These are phyloP conservation scores for Latrodectus elegans DNA, from an alignment of 2,888 invertebrate genomes.

Conservation along the genomic window DNA sequence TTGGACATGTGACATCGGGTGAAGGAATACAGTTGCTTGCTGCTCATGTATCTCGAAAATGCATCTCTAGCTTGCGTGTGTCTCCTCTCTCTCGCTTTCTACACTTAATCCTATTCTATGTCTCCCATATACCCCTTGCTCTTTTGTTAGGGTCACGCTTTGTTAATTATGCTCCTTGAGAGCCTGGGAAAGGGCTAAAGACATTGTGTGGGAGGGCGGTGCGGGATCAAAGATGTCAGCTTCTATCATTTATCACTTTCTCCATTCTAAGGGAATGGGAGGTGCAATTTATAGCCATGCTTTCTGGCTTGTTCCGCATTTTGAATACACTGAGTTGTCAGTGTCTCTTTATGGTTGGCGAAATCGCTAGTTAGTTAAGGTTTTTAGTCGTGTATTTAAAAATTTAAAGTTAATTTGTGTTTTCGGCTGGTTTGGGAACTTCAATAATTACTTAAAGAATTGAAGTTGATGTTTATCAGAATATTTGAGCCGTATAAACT, in stretches of 20 bases:
- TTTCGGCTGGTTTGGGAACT: not conserved
- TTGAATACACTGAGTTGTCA: not conserved
- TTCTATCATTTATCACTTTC: slow-evolving; percentile 41
- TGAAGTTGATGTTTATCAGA: too few relatives aligned
- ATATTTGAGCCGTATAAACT: too few relatives aligned
- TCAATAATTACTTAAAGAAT: not conserved
- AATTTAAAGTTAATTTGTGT: slow-evolving; percentile 3
- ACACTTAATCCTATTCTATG: slow-evolving; percentile 38
- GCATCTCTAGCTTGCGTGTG: not conserved
- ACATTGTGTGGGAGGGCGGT: slow-evolving; percentile 49
- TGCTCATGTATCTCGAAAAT: not conserved
- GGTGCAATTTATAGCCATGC: slow-evolving; percentile 28
- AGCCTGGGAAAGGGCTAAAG: slow-evolving; percentile 40
- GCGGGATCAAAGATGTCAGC: slow-evolving; percentile 45
- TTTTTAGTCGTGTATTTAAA: not conserved
- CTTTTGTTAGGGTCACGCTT: slow-evolving; percentile 51
- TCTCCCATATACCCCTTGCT: not conserved
- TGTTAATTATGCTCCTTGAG: slow-evolving; percentile 46
- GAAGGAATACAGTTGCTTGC: too few relatives aligned
- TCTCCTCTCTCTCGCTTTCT: slow-evolving; percentile 7
- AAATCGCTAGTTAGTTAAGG: not conserved
- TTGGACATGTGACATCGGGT: too few relatives aligned
- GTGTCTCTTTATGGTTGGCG: not conserved
- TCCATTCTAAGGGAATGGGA: slow-evolving; percentile 2
- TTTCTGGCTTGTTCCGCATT: not conserved